Conservation (phyloP, 2,888 invertebrate species). For the Noctua comes region DNA sequence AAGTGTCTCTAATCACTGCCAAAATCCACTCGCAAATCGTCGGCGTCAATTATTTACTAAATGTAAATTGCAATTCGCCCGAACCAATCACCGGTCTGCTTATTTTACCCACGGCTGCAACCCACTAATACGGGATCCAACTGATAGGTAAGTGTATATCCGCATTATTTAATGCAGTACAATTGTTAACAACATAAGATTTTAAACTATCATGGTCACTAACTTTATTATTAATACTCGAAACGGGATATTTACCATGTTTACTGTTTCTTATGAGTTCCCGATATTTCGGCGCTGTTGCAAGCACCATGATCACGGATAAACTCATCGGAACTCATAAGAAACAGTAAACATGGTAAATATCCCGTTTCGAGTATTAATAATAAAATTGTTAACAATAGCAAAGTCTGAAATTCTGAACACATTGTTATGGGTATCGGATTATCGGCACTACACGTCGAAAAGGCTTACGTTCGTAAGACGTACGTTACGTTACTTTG, state of each 20-base stretch:
- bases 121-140: not conserved
- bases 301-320: no score
- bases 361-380: no score
- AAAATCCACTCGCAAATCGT: constrained; percentile 59
- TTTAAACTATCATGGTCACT: no score
- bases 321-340: no score
- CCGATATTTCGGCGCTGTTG: no score
- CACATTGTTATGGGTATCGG: not conserved
- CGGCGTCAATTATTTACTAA: constrained; percentile 69
- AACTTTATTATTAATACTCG: no score
- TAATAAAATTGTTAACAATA: no score
- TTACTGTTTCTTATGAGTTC: no score
- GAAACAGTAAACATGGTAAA: no score
- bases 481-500: no score
- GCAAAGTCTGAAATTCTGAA: not conserved
- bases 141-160: constrained; percentile 9
- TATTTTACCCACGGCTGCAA: not conserved
- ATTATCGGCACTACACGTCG: not conserved
- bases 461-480: not conserved
- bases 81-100: not conserved
- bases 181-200: no score
- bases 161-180: not conserved
- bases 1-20: constrained; percentile 47
- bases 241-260: no score
- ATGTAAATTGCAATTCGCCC: constrained; percentile 64